Percentiles rank a stretch among this genome's conserved stretches.
Evolutionary conservation across 2,113 vertebrate species (phyloP).

Genomic region (Tyto alba): DNA sequence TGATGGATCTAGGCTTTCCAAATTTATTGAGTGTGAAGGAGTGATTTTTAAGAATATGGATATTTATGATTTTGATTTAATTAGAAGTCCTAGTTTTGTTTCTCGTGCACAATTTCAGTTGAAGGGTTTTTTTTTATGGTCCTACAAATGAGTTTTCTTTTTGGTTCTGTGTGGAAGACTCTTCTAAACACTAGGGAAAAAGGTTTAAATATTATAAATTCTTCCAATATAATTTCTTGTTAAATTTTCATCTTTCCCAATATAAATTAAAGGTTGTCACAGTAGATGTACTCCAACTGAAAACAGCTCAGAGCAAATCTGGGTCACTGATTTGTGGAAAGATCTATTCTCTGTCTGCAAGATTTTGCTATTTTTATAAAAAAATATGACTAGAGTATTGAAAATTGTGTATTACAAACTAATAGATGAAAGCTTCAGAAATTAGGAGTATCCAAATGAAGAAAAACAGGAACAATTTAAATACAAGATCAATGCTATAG

Average conservation of each 20-base stretch:
- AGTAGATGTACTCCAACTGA: neutral
- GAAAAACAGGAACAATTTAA: neutral
- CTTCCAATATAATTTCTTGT: neutral
- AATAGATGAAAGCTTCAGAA: neutral
- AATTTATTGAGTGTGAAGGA: neutral
- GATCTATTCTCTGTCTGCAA: neutral
- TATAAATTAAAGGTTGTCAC: neutral
- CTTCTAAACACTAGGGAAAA: neutral
- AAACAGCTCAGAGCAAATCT: slow-evolving; percentile 23
- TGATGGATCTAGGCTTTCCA: neutral
- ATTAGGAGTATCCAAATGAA: neutral
- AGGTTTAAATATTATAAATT: neutral
- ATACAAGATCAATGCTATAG: neutral
- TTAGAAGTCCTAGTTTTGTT: neutral
- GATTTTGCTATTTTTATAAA: slow-evolving; percentile 12
- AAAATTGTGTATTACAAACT: neutral
- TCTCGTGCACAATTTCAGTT: neutral
- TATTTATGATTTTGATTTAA: neutral
- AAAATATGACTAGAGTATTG: neutral
- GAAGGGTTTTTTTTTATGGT: neutral
- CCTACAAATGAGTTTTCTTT: neutral
- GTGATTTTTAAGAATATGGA: neutral
- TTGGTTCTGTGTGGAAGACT: neutral
- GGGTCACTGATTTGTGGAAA: neutral
- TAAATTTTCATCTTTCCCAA: neutral